Conservation (phyloP, 2,888 invertebrate species). For the Leucania comma region DNA sequence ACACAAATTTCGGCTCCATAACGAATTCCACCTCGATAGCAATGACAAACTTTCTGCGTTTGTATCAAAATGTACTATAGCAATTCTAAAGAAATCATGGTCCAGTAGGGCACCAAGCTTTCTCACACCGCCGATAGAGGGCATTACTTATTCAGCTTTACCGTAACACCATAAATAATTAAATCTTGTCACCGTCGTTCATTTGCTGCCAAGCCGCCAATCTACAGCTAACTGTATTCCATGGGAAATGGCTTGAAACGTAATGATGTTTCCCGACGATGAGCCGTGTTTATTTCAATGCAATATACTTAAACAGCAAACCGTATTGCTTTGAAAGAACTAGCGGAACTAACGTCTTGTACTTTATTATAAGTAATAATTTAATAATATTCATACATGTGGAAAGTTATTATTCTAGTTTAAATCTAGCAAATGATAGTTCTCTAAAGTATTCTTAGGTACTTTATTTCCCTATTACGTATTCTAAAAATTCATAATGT, state of each 20-base stretch:
- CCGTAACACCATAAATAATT: constrained; percentile 43
- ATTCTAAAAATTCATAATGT: not conserved
- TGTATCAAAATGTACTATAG: no score
- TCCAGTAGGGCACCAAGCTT: not conserved
- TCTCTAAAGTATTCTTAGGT: no score
- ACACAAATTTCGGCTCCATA: no score
- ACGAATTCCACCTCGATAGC: no score
- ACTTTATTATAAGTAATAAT: not conserved
- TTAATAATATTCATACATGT: not conserved
- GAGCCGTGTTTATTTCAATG: constrained; percentile 25
- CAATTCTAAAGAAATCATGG: not conserved
- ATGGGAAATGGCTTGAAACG: constrained; percentile 30
- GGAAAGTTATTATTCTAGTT: not conserved
- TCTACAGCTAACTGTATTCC: constrained; percentile 32
- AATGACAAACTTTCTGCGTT: no score
- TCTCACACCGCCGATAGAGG: not conserved
- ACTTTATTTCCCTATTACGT: not conserved
- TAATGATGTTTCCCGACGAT: constrained; percentile 20
- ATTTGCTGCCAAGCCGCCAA: constrained; percentile 34
- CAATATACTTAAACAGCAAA: constrained; percentile 26
- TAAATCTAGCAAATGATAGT: not conserved
- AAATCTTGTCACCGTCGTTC: constrained; percentile 40
- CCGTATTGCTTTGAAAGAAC: constrained; percentile 13
- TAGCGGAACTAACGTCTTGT: constrained; percentile 13
- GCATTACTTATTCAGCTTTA: constrained; percentile 9